Evolutionary conservation across 2,113 vertebrate species (phyloP).

Genomic region (Seriola dumerili): DNA sequence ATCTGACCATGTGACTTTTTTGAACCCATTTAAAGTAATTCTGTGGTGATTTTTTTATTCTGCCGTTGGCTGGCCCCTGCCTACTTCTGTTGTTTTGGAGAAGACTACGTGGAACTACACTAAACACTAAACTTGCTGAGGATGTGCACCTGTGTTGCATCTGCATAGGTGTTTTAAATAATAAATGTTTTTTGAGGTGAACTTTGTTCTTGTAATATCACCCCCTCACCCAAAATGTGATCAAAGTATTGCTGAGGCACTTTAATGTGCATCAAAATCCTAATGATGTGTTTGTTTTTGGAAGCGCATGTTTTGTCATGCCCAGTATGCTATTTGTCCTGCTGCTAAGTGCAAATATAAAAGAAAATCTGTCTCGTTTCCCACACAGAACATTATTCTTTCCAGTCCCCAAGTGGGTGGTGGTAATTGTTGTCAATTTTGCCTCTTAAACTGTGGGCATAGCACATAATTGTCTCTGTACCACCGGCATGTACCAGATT

Average conservation of each 20-base stretch:
- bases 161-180: neutral
- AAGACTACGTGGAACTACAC: no score
- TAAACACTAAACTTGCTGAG: neutral
- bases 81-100: neutral
- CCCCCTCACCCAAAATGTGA: neutral
- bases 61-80: neutral
- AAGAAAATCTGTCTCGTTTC: slow-evolving; percentile 61
- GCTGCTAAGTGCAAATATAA: slow-evolving; percentile 46
- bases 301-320: slow-evolving; percentile 54
- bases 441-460: slow-evolving; percentile 53
- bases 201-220: slow-evolving; percentile 9
- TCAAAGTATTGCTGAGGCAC: slow-evolving; percentile 17
- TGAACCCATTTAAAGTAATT: neutral
- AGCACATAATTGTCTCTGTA: slow-evolving; percentile 62
- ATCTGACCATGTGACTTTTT: neutral
- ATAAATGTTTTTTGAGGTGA: neutral
- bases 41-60: neutral
- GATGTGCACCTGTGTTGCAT: neutral
- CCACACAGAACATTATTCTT: slow-evolving; percentile 53
- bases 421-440: slow-evolving; percentile 59
- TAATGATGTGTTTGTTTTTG: slow-evolving; percentile 49
- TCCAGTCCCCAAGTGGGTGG: slow-evolving; percentile 56
- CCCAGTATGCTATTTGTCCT: slow-evolving; percentile 21
- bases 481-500: slow-evolving; percentile 59
- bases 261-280: slow-evolving; percentile 12